Evolutionary conservation across 2,888 invertebrate species (phyloP).

Genomic region (Pandemis corylana): DNA sequence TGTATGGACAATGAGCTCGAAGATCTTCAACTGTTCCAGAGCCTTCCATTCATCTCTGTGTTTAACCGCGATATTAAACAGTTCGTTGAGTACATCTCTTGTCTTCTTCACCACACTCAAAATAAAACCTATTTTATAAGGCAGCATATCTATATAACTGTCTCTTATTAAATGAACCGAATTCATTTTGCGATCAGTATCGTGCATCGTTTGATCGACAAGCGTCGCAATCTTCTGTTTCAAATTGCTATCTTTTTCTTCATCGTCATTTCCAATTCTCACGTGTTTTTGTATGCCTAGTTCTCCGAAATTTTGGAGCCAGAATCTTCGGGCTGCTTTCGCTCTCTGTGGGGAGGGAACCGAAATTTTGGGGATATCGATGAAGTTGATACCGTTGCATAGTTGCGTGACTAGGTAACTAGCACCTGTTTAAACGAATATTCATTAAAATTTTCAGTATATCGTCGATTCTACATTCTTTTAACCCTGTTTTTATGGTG

Average conservation of each 20-base stretch:
- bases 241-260: constrained; percentile 62
- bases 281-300: neutral
- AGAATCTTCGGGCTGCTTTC: constrained; percentile 1
- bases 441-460: neutral
- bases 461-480: too few relatives aligned
- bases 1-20: constrained; percentile 73
- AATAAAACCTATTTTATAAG: constrained; percentile 71
- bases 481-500: too few relatives aligned
- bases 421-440: constrained; percentile 16
- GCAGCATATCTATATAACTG: constrained; percentile 50
- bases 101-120: constrained; percentile 71
- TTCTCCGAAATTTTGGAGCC: constrained; percentile 1
- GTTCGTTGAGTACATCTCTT: constrained; percentile 66
- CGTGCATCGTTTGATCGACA: constrained; percentile 68
- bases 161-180: constrained; percentile 57
- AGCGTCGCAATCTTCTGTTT: constrained; percentile 67
- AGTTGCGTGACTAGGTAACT: constrained; percentile 2
- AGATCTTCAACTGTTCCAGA: constrained; percentile 72
- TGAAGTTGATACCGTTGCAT: constrained; percentile 25
- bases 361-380: constrained; percentile 20
- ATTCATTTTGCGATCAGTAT: constrained; percentile 62
- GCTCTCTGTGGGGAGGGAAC: neutral
- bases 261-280: neutral
- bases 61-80: constrained; percentile 73
- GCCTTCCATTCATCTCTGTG: constrained; percentile 73